A percentile compares a stretch with the other conserved stretches of the same genome.
These are phyloP conservation scores for Pterocles gutturalis DNA, from an alignment of 2,113 vertebrate genomes.

Conservation along the genomic window DNA sequence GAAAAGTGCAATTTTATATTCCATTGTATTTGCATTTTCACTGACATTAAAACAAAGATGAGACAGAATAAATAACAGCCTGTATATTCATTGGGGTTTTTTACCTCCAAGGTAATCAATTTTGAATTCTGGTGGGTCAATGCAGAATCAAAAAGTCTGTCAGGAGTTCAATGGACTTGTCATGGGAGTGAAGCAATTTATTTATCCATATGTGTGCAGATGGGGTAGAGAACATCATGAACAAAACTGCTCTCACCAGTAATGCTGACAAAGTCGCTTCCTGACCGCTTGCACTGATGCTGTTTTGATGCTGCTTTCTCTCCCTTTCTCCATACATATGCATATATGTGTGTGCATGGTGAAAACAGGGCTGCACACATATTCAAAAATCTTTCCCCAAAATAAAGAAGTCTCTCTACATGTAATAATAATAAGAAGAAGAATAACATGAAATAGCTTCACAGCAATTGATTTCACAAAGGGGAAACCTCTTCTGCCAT, in stretches of 20 bases:
- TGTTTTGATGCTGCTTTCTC: background rate
- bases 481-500: background rate
- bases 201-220: conserved; percentile 34
- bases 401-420: background rate
- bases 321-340: background rate
- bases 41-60: conserved; percentile 2
- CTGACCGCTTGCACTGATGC: background rate
- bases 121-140: conserved; percentile 40
- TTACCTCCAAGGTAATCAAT: background rate
- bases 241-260: background rate
- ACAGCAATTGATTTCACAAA: background rate
- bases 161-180: conserved; percentile 15
- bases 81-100: background rate
- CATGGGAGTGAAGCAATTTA: conserved; percentile 5
- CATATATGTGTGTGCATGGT: background rate
- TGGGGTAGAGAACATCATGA: conserved; percentile 19
- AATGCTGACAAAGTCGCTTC: background rate
- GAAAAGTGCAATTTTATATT: background rate
- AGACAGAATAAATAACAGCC: background rate
- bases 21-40: background rate
- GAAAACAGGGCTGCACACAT: background rate
- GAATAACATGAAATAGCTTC: background rate
- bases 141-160: conserved; percentile 12
- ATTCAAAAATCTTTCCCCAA: background rate
- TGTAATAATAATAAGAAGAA: background rate